phyloP scores from a whole-genome alignment of 1,140 invertebrate genomes.

The Protaetia brevitarsis region DNA sequence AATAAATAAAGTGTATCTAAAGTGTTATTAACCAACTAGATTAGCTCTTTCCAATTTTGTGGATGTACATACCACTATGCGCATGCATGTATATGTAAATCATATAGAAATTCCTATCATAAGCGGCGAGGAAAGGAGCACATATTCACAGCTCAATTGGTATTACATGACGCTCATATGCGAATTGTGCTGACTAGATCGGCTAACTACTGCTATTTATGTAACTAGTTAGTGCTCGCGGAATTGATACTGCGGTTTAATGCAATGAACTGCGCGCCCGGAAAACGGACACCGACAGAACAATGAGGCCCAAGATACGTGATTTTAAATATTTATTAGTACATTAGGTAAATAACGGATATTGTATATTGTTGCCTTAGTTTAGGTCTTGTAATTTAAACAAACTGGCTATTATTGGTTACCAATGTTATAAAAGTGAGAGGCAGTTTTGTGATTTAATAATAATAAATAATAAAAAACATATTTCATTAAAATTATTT shows the following conservation, averaged over 20 bases:
- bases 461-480: no score
- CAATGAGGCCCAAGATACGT: slow-evolving; percentile 12
- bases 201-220: slow-evolving; percentile 9
- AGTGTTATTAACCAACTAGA: neutral
- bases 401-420: neutral
- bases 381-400: neutral
- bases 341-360: slow-evolving; percentile 3
- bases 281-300: neutral
- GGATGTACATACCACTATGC: no score
- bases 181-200: slow-evolving; percentile 5
- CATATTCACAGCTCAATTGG: neutral
- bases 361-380: neutral
- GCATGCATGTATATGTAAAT: neutral
- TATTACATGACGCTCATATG: neutral
- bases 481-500: no score
- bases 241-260: neutral
- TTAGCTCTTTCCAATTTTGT: neutral
- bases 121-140: neutral
- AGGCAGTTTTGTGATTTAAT: no score
- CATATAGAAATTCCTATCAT: neutral
- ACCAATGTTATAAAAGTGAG: no score
- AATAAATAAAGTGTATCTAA: no score
- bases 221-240: neutral
- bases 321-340: slow-evolving; percentile 1
- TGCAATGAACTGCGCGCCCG: slow-evolving; percentile 8